Percentiles rank a stretch among this genome's conserved stretches.
Evolutionary conservation across 2,888 invertebrate genomes (phyloP).

Genomic region (Ramazzottius varieornatus): DNA sequence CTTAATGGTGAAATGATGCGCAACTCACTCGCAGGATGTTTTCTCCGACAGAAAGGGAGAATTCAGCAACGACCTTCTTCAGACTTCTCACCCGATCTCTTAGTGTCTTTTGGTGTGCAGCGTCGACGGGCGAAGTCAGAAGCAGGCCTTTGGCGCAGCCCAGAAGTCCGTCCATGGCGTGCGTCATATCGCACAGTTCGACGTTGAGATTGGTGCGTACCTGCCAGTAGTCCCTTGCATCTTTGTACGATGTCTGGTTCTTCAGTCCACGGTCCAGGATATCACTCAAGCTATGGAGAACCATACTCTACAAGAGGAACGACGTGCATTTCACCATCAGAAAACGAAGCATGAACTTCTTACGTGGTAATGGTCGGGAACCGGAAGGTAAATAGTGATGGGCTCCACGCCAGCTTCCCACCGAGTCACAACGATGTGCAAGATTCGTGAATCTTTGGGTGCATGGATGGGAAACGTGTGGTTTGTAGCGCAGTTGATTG

Average conservation of each 20-base stretch:
- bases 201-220: neutral
- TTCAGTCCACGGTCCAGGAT: neutral
- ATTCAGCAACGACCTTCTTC: neutral
- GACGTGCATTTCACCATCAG: neutral
- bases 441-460: neutral
- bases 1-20: too few relatives aligned
- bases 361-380: neutral
- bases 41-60: too few relatives aligned
- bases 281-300: neutral
- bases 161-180: neutral
- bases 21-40: too few relatives aligned
- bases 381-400: neutral
- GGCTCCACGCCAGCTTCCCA: neutral
- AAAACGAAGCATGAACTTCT: neutral
- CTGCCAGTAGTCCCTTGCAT: neutral
- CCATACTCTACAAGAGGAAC: neutral
- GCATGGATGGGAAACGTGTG: neutral
- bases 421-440: neutral
- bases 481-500: neutral
- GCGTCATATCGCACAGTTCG: neutral
- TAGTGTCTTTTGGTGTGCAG: neutral
- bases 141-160: neutral
- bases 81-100: neutral
- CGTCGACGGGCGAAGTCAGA: neutral
- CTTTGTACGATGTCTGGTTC: neutral